Conservation (phyloP, 2,888 invertebrate species). For the Lasioglossum lativentre region DNA sequence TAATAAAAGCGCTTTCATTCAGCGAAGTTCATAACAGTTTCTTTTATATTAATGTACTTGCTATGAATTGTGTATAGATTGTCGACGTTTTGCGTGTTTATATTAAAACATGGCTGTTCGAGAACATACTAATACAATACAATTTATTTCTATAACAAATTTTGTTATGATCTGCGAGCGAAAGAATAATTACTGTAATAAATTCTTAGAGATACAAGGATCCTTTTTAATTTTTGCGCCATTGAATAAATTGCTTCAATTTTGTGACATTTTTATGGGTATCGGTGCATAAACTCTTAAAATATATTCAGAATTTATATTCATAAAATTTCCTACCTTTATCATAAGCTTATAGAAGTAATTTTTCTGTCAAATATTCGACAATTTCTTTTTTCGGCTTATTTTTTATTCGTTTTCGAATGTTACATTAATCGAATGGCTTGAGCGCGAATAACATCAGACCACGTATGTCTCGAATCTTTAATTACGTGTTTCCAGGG, state of each 20-base stretch:
- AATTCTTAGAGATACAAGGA: not conserved
- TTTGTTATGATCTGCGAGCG: no score
- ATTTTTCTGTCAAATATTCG: not conserved
- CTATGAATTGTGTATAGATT: not conserved
- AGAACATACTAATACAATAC: not conserved
- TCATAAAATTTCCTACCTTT: not conserved
- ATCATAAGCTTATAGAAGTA: not conserved
- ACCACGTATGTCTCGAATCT: not conserved
- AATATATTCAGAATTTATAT: not conserved
- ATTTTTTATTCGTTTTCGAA: no score
- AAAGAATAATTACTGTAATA: not conserved
- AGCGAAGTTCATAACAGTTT: not conserved
- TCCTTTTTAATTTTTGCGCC: not conserved
- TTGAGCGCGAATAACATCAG: not conserved
- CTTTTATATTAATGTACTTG: not conserved
- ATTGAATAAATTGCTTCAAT: no score
- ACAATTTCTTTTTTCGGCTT: no score
- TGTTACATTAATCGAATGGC: no score
- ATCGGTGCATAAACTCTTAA: not conserved
- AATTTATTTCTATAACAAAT: not conserved
- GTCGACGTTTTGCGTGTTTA: not conserved
- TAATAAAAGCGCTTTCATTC: not conserved
- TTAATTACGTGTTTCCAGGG: not conserved
- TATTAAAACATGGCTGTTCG: not conserved
- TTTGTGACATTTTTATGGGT: not conserved